A percentile compares a stretch with the other conserved stretches of the same genome.
Conservation (phyloP, 2,113 vertebrate species). For the Struthio camelus region DNA sequence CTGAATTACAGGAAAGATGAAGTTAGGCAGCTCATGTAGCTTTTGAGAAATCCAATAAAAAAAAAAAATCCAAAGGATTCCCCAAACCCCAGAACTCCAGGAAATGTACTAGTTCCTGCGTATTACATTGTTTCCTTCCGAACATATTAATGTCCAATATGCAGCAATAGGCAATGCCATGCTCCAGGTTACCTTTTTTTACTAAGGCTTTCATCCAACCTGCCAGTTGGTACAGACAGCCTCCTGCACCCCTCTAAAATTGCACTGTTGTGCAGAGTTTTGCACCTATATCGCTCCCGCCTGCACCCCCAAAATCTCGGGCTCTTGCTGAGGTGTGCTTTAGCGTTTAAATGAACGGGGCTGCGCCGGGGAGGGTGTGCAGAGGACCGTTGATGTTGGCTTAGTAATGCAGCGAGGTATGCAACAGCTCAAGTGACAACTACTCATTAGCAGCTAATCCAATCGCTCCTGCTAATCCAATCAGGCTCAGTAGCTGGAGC, state of each 20-base stretch:
- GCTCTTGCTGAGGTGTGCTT: not conserved
- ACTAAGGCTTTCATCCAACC: not conserved
- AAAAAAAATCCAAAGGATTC: slow-evolving; percentile 50
- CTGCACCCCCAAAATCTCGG: not conserved
- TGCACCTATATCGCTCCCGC: not conserved
- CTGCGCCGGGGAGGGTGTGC: not conserved
- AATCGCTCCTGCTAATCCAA: slow-evolving; percentile 32
- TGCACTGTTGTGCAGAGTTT: not conserved
- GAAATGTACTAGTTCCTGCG: slow-evolving; percentile 51
- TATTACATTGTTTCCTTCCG: slow-evolving; percentile 60
- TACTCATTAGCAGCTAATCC: slow-evolving; percentile 51
- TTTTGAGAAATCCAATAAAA: slow-evolving; percentile 67
- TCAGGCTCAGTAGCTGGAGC: not conserved
- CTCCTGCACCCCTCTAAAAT: accelerated
- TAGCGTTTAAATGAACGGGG: not conserved
- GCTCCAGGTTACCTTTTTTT: not conserved
- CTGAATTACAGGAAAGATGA: slow-evolving; percentile 58
- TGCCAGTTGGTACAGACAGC: not conserved
- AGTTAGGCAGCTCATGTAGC: slow-evolving; percentile 43
- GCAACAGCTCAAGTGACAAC: slow-evolving; percentile 8
- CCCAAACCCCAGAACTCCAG: slow-evolving; percentile 59
- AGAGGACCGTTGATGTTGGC: not conserved
- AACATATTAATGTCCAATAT: slow-evolving; percentile 35
- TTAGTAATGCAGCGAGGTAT: not conserved
- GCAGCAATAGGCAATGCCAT: not conserved